Percentiles rank a stretch among this genome's conserved stretches.
These are phyloP conservation scores for Cantharis lateralis DNA, from an alignment of 2,888 invertebrate genomes.

Conservation along the genomic window DNA sequence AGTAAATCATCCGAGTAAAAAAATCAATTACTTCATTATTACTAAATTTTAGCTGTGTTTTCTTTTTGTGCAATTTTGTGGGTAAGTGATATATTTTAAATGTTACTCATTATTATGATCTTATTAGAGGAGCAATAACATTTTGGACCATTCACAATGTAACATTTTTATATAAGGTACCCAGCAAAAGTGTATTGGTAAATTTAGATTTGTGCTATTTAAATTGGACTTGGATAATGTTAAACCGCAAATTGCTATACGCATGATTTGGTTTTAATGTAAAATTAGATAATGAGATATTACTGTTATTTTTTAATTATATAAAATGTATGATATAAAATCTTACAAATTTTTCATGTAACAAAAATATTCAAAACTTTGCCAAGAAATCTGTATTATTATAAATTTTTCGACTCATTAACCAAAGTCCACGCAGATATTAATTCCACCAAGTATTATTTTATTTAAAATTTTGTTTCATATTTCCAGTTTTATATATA, in stretches of 20 bases:
- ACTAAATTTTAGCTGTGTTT: constrained; percentile 5
- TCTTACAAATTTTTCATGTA: not conserved
- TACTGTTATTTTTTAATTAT: not conserved
- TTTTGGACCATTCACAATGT: not conserved
- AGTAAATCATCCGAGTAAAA: constrained; percentile 14
- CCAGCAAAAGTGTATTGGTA: not conserved
- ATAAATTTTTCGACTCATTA: not conserved
- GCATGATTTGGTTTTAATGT: constrained; percentile 1
- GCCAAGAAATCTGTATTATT: not conserved
- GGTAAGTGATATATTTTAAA: constrained; percentile 9
- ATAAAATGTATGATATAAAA: not conserved
- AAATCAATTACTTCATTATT: constrained; percentile 7
- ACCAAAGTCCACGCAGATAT: not conserved
- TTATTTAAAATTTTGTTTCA: not conserved
- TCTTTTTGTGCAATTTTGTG: constrained; percentile 19
- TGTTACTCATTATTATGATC: not conserved
- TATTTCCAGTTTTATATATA: not conserved
- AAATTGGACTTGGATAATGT: not conserved
- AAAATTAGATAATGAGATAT: constrained; percentile 9
- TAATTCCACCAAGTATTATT: not conserved
- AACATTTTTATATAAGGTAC: not conserved
- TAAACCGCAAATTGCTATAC: constrained; percentile 3
- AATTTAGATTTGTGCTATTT: not conserved
- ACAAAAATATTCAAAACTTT: not conserved
- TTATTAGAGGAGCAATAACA: not conserved